A percentile compares a stretch with the other conserved stretches of the same genome.
Conservation (phyloP, 2,113 vertebrate species). For the Dryoscopus gambensis region DNA sequence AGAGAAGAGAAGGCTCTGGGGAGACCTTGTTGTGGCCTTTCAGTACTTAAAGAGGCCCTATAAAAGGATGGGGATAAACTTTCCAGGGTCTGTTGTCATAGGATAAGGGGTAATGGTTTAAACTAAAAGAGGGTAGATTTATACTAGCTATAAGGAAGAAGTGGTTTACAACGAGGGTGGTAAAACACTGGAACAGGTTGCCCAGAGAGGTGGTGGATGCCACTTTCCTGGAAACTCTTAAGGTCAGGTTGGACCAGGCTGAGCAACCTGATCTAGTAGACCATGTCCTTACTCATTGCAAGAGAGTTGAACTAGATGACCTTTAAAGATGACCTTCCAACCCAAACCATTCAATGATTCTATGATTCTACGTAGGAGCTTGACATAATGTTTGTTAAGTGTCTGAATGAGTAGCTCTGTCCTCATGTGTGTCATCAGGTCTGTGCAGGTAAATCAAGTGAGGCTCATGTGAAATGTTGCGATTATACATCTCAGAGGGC, state of each 20-base stretch:
- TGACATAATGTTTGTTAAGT: not conserved
- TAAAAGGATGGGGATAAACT: not conserved
- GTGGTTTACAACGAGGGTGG: not conserved
- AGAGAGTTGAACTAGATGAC: not conserved
- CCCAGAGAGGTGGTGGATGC: not conserved
- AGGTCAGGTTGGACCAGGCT: not conserved
- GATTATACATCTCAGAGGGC: not conserved
- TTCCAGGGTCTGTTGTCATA: not conserved
- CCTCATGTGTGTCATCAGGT: not conserved
- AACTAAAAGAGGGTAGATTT: not conserved
- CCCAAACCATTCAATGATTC: not conserved
- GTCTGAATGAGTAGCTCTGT: not conserved
- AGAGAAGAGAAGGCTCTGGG: not conserved
- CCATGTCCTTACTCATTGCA: not conserved
- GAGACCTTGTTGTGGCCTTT: not conserved
- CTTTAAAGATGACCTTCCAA: not conserved
- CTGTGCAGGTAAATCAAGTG: not conserved
- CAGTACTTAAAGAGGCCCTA: not conserved
- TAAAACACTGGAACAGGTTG: not conserved
- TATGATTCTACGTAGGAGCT: not conserved
- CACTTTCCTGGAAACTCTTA: not conserved
- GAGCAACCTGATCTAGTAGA: not conserved
- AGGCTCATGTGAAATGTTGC: not conserved
- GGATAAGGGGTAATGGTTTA: not conserved
- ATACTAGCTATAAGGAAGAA: not conserved